A percentile compares a stretch with the other conserved stretches of the same genome.
These are phyloP conservation scores for Meriones unguiculatus DNA, from an alignment of 2,113 vertebrate genomes.

Conservation along the genomic window DNA sequence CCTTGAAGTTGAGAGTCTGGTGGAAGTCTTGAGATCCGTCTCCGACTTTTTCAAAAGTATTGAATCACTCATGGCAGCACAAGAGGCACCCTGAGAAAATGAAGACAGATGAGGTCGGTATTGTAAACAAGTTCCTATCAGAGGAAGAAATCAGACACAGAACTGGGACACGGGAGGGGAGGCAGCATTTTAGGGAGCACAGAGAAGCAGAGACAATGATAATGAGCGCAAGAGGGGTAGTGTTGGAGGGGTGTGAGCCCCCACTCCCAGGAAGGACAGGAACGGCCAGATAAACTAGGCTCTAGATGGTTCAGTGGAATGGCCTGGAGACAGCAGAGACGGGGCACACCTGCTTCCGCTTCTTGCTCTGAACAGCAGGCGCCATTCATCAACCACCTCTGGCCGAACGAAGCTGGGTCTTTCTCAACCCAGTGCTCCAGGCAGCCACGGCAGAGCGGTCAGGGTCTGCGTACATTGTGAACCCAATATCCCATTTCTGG, in stretches of 20 bases:
- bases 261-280: neutral
- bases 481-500: neutral
- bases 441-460: slow-evolving; percentile 52
- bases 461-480: slow-evolving; percentile 22
- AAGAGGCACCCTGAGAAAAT: neutral
- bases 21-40: neutral
- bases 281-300: neutral
- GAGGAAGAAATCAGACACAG: neutral
- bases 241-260: neutral
- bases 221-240: neutral
- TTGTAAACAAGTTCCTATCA: neutral
- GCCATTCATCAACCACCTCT: slow-evolving; percentile 21
- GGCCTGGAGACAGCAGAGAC: neutral
- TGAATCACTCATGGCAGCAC: neutral
- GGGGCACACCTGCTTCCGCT: neutral
- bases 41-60: neutral
- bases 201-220: neutral
- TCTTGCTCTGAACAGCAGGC: slow-evolving; percentile 5
- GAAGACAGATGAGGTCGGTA: neutral
- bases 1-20: neutral
- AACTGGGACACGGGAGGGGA: neutral
- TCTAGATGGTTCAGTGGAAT: neutral
- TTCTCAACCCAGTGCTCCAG: neutral
- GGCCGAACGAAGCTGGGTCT: neutral
- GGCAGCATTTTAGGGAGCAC: neutral